phyloP scores from a whole-genome alignment of 2,113 vertebrate species.

The Butorides virescens region DNA sequence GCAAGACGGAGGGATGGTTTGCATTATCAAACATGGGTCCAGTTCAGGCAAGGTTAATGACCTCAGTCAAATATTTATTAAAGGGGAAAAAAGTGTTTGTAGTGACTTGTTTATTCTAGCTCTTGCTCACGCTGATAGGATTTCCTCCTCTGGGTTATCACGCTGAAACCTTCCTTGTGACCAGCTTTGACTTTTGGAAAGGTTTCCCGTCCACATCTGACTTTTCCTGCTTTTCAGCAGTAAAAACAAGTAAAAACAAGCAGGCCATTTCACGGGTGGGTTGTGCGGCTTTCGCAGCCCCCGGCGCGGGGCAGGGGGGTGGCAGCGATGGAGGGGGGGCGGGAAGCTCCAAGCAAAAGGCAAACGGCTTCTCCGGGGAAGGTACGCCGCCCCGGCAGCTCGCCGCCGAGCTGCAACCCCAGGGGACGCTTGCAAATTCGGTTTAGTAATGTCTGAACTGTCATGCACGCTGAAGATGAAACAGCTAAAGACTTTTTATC shows the following conservation, averaged over 20 bases:
- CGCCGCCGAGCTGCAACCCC: rapidly evolving
- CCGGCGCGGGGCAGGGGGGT: too few species aligned
- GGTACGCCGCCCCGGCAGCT: not conserved
- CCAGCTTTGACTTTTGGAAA: not conserved
- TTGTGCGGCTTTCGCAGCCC: not conserved
- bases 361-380: not conserved
- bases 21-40: not conserved
- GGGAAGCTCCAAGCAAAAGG: not conserved
- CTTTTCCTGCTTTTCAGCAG: constrained; percentile 33
- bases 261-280: not conserved
- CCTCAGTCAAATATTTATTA: constrained; percentile 58
- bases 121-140: constrained; percentile 49
- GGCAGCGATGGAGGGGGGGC: too few species aligned
- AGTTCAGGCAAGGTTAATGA: constrained; percentile 2
- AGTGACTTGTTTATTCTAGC: constrained; percentile 55
- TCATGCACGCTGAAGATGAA: not conserved
- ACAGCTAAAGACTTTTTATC: not conserved
- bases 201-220: not conserved
- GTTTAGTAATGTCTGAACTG: not conserved
- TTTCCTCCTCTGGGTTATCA: constrained; percentile 18
- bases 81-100: constrained; percentile 53
- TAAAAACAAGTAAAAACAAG: not conserved
- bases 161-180: not conserved
- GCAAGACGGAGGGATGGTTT: not conserved
- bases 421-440: not conserved